Conservation (phyloP, 2,888 invertebrate species). For the Rhorus exstirpatorius region DNA sequence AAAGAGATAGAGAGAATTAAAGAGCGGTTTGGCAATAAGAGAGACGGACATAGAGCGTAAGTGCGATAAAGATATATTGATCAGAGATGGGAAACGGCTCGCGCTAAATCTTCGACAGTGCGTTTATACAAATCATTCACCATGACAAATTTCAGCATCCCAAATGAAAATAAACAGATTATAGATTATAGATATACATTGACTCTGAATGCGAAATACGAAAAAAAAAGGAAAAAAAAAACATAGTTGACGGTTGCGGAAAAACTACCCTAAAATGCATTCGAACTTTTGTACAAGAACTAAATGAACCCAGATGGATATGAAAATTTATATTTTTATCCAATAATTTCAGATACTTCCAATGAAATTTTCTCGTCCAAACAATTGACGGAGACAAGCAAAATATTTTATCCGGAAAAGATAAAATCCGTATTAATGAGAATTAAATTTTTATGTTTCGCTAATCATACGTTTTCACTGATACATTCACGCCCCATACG, state of each 20-base stretch:
- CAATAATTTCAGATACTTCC: too few species aligned
- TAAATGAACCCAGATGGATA: not conserved
- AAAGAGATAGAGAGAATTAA: not conserved
- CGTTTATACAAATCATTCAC: constrained; percentile 10
- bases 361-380: not conserved
- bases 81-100: constrained; percentile 11
- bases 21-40: not conserved
- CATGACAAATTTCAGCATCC: constrained; percentile 6
- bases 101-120: not conserved
- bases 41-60: not conserved
- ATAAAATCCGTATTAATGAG: not conserved
- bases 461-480: not conserved
- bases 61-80: constrained; percentile 5
- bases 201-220: not conserved
- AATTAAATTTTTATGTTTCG: not conserved
- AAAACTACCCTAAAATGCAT: not conserved
- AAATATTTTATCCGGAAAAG: not conserved
- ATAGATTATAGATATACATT: not conserved
- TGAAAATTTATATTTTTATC: not conserved
- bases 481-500: not conserved
- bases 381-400: not conserved
- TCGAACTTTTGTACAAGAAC: not conserved
- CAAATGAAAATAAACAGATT: not conserved
- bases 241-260: not conserved
- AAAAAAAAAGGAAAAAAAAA: not conserved